These are phyloP conservation scores for Willisornis vidua DNA, from an alignment of 2,113 vertebrate species.

Conservation along the genomic window DNA sequence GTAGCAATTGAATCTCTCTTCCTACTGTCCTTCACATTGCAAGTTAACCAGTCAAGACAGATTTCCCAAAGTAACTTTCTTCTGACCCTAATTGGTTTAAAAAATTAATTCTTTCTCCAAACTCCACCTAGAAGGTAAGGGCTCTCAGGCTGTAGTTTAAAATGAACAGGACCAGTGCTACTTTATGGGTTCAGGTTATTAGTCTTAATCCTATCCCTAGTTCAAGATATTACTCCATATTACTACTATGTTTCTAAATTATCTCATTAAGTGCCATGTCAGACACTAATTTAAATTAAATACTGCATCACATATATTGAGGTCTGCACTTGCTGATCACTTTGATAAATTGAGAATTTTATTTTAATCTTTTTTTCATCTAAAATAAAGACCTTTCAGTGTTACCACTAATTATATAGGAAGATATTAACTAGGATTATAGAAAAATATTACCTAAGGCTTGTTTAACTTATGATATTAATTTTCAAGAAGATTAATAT, in stretches of 20 bases:
- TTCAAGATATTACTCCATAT: not conserved
- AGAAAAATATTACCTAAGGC: not conserved
- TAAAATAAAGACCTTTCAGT: not conserved
- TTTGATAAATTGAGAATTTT: not conserved
- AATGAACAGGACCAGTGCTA: not conserved
- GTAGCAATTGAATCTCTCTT: not conserved
- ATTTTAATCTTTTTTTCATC: not conserved
- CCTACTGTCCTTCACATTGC: not conserved
- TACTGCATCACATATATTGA: not conserved
- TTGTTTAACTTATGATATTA: not conserved
- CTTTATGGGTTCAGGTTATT: not conserved
- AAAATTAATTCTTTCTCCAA: constrained; percentile 1
- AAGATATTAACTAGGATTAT: not conserved
- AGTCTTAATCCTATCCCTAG: not conserved
- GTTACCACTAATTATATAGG: not conserved
- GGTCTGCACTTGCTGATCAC: not conserved
- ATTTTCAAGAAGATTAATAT: not conserved
- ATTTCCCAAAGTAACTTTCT: not conserved
- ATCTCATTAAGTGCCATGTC: not conserved
- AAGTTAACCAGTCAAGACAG: not conserved
- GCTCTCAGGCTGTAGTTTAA: not conserved
- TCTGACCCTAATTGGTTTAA: not conserved
- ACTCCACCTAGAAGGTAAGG: not conserved
- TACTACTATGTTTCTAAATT: not conserved
- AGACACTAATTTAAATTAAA: constrained; percentile 13